Evolutionary conservation across 2,797 vertebrate species (phyloP), one percentile per base, ranked within the genome.

Genomic region (Danio tinwini): DNA sequence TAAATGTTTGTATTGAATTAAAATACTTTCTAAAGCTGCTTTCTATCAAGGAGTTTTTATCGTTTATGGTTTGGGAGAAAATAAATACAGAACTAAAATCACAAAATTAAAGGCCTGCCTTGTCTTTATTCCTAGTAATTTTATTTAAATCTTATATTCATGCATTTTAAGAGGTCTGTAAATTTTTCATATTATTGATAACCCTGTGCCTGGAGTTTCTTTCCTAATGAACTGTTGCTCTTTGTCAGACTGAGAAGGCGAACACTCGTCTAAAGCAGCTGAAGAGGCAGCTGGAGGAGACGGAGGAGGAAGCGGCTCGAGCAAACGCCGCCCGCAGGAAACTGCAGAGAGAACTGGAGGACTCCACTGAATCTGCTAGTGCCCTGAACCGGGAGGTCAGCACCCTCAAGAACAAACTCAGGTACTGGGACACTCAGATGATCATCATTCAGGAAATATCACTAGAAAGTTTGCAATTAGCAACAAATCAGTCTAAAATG

Each of bases 251-350:
- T 84, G 97, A 99, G 21, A 99, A 99, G 88, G 90, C 93, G 1
- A 99, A 98, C 0, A 87, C 85, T 63, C 93, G 96, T 40, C 95
- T 97, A 96, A 96, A 96, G 70, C 97, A 98, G 90, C 92, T 99
- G 56, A 99, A 99, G 83, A 92, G 97, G 39, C 97, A 98, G 90
- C 91, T 99, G 75, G 98, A 99, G 89, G 98, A 99, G 85, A 92
- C 97, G 0, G 98, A 99, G 82, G 98, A 99, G 77, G 98, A 99
- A 88, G 91, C 95, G 1, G 96, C 97, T 0, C 94, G 96, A 0
- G 94, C 96, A 74, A 99, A 99, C 0, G 96, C 96, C 6, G 94
- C 90, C 62, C 94, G 96, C 19, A 96, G 98, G 82, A 99, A 98
- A 76, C 93, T 99, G 49, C 98, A 98, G 91, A 93, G 98, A 6